phyloP scores from a whole-genome alignment of 2,113 vertebrate species.

The Cyanoramphus novaezelandiae region DNA sequence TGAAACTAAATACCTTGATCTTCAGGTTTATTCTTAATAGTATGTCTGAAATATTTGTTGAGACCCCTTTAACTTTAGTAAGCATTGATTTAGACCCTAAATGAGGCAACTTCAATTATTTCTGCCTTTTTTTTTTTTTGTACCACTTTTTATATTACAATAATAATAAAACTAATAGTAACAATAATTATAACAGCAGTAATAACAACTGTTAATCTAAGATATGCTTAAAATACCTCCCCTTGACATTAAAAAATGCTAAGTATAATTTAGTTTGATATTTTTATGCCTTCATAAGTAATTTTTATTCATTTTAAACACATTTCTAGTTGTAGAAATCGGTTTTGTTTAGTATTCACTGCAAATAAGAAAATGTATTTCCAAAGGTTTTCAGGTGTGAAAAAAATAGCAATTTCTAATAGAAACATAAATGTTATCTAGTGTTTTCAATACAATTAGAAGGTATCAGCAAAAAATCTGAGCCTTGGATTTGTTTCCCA shows the following conservation, averaged over 20 bases:
- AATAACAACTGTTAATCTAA: constrained; percentile 55
- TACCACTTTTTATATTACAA: background rate
- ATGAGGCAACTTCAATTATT: background rate
- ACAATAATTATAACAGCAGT: constrained; percentile 28
- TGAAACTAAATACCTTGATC: background rate
- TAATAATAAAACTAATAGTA: background rate
- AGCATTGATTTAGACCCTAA: background rate
- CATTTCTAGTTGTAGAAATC: constrained; percentile 63
- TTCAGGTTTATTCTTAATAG: background rate
- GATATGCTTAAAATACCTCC: constrained; percentile 41
- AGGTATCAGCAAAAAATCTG: constrained; percentile 46
- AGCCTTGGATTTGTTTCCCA: constrained; percentile 10
- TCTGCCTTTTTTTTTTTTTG: constrained; percentile 6
- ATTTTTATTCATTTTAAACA: constrained; percentile 70
- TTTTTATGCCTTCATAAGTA: constrained; percentile 73
- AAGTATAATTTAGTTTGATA: constrained; percentile 66
- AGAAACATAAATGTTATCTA: constrained; percentile 40
- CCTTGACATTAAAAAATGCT: background rate
- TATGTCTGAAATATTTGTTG: background rate
- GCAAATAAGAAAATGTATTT: constrained; percentile 54
- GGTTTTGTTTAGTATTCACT: constrained; percentile 64
- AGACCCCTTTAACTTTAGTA: background rate
- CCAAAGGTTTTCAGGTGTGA: constrained; percentile 42
- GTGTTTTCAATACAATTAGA: constrained; percentile 45
- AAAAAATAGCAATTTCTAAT: constrained; percentile 57